Evolutionary conservation across 2,888 invertebrate genomes (phyloP).

Genomic region (Rhingia campestris): DNA sequence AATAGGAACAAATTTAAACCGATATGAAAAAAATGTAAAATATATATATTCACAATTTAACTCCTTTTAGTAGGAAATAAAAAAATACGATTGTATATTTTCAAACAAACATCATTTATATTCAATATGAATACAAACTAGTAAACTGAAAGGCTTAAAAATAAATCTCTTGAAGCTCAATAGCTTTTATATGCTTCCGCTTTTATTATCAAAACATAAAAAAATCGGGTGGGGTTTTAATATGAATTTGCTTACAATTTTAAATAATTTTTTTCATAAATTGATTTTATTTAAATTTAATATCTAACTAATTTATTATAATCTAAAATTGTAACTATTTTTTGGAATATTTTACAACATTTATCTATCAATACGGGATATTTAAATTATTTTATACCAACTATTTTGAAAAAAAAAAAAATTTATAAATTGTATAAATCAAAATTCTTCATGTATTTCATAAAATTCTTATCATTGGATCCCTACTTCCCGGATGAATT

Average conservation of each 20-base stretch:
- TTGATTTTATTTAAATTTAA: conserved; percentile 13
- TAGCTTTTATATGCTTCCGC: not conserved
- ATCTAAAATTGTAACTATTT: conserved; percentile 7
- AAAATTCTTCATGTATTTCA: no score
- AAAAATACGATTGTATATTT: not conserved
- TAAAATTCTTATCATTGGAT: no score
- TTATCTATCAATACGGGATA: conserved; percentile 3
- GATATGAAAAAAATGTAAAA: not conserved
- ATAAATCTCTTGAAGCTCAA: not conserved
- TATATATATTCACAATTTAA: not conserved
- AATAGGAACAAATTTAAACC: no score
- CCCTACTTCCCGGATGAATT: no score
- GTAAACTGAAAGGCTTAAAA: not conserved
- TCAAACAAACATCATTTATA: conserved; percentile 18
- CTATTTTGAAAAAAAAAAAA: not conserved
- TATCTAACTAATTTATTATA: conserved; percentile 32
- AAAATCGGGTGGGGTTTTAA: not conserved
- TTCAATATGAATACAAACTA: conserved; percentile 52
- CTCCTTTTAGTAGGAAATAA: not conserved
- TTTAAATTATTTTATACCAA: not conserved
- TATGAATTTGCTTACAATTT: not conserved
- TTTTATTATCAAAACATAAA: conserved; percentile 13
- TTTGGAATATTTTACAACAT: conserved; percentile 6
- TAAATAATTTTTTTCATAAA: conserved; percentile 2
- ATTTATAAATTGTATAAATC: not conserved